Percentiles rank a stretch among this genome's conserved stretches.
Evolutionary conservation across 1,140 invertebrate species (phyloP).

Genomic region (Solenopsis invicta): DNA sequence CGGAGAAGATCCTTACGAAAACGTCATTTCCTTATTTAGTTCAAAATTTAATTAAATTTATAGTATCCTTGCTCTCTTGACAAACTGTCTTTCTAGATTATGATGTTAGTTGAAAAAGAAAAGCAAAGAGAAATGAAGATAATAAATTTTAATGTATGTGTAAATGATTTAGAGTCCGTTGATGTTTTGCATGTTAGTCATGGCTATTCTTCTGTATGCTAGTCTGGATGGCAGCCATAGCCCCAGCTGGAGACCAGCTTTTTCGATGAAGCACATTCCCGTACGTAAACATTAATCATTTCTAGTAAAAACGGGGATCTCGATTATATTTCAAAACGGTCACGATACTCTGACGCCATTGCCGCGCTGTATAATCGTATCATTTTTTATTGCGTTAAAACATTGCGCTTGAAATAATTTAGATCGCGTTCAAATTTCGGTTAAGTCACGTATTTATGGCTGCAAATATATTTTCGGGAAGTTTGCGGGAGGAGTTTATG

Average conservation of each 20-base stretch:
- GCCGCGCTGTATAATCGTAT: slow-evolving; percentile 8
- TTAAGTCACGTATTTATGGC: slow-evolving; percentile 6
- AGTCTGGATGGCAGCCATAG: slow-evolving; percentile 74
- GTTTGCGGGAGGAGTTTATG: not conserved
- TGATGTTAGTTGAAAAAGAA: not conserved
- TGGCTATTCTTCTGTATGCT: slow-evolving; percentile 26
- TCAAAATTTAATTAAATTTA: not conserved
- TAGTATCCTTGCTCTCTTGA: not conserved
- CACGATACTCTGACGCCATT: not conserved
- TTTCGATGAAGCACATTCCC: slow-evolving; percentile 48
- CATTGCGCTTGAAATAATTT: not conserved
- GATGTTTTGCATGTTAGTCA: slow-evolving; percentile 29
- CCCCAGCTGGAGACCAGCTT: slow-evolving; percentile 63
- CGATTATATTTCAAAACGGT: slow-evolving; percentile 36
- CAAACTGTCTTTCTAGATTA: slow-evolving; percentile 1
- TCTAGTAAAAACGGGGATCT: slow-evolving; percentile 64
- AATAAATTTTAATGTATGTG: slow-evolving; percentile 1
- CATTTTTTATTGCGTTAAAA: slow-evolving; percentile 4
- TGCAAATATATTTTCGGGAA: not conserved
- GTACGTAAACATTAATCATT: slow-evolving; percentile 45
- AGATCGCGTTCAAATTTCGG: not conserved
- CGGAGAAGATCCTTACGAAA: not conserved
- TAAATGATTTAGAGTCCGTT: slow-evolving; percentile 32
- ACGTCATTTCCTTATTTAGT: not conserved
- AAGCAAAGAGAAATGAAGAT: not conserved